Evolutionary conservation across 2,797 vertebrate genomes (phyloP).

Genomic region (Chelidonichthys spinosus): DNA sequence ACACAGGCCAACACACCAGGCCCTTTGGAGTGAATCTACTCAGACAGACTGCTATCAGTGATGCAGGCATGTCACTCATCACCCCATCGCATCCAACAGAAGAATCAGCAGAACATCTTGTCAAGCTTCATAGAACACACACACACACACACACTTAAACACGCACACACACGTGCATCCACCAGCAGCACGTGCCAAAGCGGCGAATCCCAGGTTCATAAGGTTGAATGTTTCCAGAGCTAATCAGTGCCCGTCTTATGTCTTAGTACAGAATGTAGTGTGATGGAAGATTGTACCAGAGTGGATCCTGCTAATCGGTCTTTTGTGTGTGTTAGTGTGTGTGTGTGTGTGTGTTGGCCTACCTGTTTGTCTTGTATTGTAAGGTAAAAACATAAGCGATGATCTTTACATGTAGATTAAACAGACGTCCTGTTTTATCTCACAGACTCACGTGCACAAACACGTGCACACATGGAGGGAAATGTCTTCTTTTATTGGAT

Average conservation of each 20-base stretch:
- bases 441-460: not conserved
- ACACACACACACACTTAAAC: constrained; percentile 29
- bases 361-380: constrained; percentile 29
- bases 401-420: constrained; percentile 12
- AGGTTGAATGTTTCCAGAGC: constrained; percentile 65
- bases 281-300: constrained; percentile 43
- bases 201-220: constrained; percentile 57
- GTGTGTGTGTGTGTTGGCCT: constrained; percentile 3
- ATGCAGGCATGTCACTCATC: constrained; percentile 74
- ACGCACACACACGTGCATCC: constrained; percentile 10
- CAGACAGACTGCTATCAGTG: constrained; percentile 66
- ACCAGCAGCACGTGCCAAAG: constrained; percentile 48
- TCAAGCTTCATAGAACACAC: constrained; percentile 50
- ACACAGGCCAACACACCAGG: constrained; percentile 33
- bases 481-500: not conserved
- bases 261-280: constrained; percentile 49
- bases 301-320: constrained; percentile 54
- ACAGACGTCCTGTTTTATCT: not conserved
- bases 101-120: constrained; percentile 64
- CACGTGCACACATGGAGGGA: not conserved
- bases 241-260: constrained; percentile 64
- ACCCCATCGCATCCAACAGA: constrained; percentile 63
- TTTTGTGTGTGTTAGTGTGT: constrained; percentile 8
- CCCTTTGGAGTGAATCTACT: constrained; percentile 63
- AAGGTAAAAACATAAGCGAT: constrained; percentile 17